Evolutionary conservation across 1,140 invertebrate species (phyloP), one percentile per base, ranked within the genome.

Genomic region (Lerema accius): DNA sequence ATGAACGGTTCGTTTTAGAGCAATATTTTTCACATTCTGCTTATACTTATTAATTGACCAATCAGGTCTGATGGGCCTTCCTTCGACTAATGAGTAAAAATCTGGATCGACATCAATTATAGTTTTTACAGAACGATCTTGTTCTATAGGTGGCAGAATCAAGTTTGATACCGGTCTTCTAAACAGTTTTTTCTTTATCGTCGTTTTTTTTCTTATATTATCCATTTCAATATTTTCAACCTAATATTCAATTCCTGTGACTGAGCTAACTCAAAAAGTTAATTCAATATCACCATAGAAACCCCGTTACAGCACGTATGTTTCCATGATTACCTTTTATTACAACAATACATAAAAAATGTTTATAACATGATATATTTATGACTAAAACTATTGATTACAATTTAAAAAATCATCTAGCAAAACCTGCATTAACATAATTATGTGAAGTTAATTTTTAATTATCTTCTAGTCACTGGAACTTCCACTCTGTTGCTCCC

Each of bases 61-160:
- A 45, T 91, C 91, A 10, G 93, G 91, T 61, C 91, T 81, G 1
- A 92, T 91, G 1, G 92, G 80, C 55, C 91, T 79, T 35, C 92
- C 93, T 75, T 91, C 90, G 1, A 94, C 81, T 67, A 93, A 82
- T 3, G 90, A 92, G 71, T 93, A 95, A 73, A 92, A 95, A 23
- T 92, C 81, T 1, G 94, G 93, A 82, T 94, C 93, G 1, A 94
- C 83, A 67, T 94, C 92, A 4, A 92, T 43, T 46, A 93, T 88
- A 17, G 92, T 92, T 72, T 89, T 89, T 6, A 86, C 66, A 64
- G 80, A 51, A 67, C 59, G 42, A 59, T 63, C 42, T 72, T 71
- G 16, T 67, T 82, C 78, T 58, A 83, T 82, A 26, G 85, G 73
- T 58, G 84, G 81, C 58, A 87, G 59, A 61, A 83, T 90, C 15